Evolutionary conservation across 2,888 invertebrate genomes (phyloP), one percentile per base, ranked within the genome.

Genomic region (Diloba caeruleocephala): DNA sequence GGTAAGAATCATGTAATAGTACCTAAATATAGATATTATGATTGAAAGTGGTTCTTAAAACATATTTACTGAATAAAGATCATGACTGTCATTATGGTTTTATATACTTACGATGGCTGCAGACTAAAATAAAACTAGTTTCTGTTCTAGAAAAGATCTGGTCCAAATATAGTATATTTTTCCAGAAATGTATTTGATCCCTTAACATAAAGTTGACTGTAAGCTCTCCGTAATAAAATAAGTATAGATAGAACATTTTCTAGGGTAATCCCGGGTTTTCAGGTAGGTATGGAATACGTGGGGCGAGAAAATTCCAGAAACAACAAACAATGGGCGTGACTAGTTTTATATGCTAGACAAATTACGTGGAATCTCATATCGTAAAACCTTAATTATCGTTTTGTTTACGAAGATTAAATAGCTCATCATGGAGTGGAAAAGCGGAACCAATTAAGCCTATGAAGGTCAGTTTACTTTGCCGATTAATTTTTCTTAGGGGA

Each of bases 391-490:
- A 76, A 81, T 80, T 76, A 81, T 70, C 73, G 69, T 61, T 73
- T 76, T 80, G 80, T 82, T 82, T 81, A 76, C 78, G 52, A 67
- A 66, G 64, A 73, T 60, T 67, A 78, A 76, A 69, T 77, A 67
- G 68, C 66, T 74, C 69, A 74, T 78, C 75, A 78, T 76, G 71
- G 62, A 76, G 76, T 56, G 42, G 41, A 77, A 75, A 78, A 74
- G 54, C 79, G 81, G 76, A 83, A 83, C 81, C 82, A 89, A 89
- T 90, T 90, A 89, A 74, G 76, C 59, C 60, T 60, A 50, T 59
- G 81, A 89, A 90, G 89, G 91, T 81, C 88, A 80, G 77, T 83
- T 85, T 87, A 89, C 88, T 90, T 88, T 82, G 76, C 69, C 79
- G 86, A 89, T 89, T 89, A 89, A 79, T 87, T 87, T 86, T 77